Percentiles rank a stretch among this genome's conserved stretches.
phyloP scores from a whole-genome alignment of 2,888 invertebrate genomes.

The Rotaria socialis region DNA sequence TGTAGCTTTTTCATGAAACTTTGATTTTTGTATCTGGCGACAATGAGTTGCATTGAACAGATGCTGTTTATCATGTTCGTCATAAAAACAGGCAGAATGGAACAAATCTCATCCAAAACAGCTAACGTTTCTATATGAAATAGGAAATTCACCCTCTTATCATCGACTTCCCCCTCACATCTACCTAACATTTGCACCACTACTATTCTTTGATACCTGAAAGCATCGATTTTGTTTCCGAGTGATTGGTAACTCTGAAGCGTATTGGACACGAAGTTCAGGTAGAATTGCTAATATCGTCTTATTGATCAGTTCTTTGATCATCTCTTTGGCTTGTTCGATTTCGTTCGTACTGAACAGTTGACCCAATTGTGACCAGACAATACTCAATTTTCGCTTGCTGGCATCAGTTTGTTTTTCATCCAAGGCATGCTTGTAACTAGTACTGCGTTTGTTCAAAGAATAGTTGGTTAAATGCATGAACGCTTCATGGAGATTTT shows the following conservation, averaged over 20 bases:
- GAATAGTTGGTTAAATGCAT: conserved; percentile 63
- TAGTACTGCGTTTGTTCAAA: conserved; percentile 60
- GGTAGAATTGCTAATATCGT: conserved; percentile 62
- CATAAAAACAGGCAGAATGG: too few species aligned
- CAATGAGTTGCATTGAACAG: too few species aligned
- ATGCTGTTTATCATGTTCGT: too few species aligned
- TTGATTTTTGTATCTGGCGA: too few species aligned
- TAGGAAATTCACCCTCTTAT: too few species aligned
- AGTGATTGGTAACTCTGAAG: conserved; percentile 52
- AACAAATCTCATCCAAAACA: too few species aligned
- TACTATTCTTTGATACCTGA: conserved; percentile 55
- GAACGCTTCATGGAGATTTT: conserved; percentile 59
- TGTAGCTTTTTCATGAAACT: too few species aligned
- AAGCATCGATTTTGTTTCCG: conserved; percentile 60
- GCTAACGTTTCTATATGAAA: too few species aligned
- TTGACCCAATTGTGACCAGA: conserved; percentile 56
- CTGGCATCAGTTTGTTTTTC: conserved; percentile 53
- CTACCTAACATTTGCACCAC: neutral
- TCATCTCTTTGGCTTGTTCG: conserved; percentile 57
- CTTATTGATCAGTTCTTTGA: conserved; percentile 60
- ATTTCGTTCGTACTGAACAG: conserved; percentile 48
- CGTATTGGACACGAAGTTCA: conserved; percentile 59
- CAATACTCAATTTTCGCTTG: conserved; percentile 60
- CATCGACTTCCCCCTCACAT: too few species aligned
- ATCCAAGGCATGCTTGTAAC: conserved; percentile 57